Evolutionary conservation across 92 coral and sea anemone genomes (phyloP), one percentile per base, ranked within the genome.

Genomic region (Montipora capitata): DNA sequence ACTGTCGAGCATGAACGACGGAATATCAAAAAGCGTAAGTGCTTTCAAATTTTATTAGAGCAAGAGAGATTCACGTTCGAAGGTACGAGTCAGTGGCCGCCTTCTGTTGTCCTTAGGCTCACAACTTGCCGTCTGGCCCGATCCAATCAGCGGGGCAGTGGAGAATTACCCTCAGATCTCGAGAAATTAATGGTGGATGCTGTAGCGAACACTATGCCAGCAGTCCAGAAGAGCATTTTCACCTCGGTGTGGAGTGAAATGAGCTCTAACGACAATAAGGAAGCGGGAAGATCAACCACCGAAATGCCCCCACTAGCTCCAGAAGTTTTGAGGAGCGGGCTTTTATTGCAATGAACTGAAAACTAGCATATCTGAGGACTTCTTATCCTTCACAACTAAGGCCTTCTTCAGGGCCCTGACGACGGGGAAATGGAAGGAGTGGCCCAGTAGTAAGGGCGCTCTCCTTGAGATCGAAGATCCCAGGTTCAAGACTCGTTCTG

Each of bases 281-380:
- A 5, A 10, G n/a, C n/a, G 0, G 11, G 0, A 0, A 58, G 11
- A 6, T 11, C 0, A 3, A 0, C 64, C 4, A 58, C 0, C 4
- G n/a, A 9, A 4, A 15, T 13, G 15, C 12, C n/a, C 12, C 64
- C 64, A 11, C 64, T 13, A 11, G 15, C 17, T 13, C 64, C 0
- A 11, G 13, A 2, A 0, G n/a, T 0, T 15, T 2, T 27, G 35
- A 2, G 35, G 35, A 27, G 35, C 0, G 35, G 35, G 64, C 11
- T 58, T 58, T 0, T 58, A 9, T 58, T 7, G 0, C n/a, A 0
- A 9, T 9, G 17, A 4, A 15, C 64, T 7, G 3, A 13, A 0
- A 15, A 58, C n/a, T 11, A 0, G 4, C 17, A 13, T 58, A 18
- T 58, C 64, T 15, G 12, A 58, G 11, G n/a, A 58, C n/a, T 0